These are phyloP conservation scores for Jacana jacana DNA, from an alignment of 2,113 vertebrate species.

Conservation along the genomic window DNA sequence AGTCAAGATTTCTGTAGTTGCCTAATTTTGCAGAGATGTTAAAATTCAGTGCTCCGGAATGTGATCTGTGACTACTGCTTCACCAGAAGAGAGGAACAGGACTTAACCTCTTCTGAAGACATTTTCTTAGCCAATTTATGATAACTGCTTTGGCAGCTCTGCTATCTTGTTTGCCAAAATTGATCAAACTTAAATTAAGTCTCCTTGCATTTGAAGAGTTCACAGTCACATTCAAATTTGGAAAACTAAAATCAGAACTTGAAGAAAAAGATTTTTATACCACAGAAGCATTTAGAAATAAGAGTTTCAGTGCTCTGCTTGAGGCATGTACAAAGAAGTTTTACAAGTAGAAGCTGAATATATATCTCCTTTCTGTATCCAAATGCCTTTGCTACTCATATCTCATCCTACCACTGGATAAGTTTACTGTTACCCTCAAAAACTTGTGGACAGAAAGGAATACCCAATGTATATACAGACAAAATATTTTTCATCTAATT, in stretches of 20 bases:
- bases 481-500: background rate
- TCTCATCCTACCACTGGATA: background rate
- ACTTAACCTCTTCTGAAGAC: constrained; percentile 18
- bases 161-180: constrained; percentile 35
- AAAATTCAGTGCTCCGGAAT: background rate
- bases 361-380: background rate
- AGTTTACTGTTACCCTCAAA: background rate
- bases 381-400: background rate
- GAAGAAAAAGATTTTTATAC: constrained; percentile 13
- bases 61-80: background rate
- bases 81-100: background rate
- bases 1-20: background rate
- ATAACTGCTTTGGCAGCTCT: constrained; percentile 3
- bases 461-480: background rate
- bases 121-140: constrained; percentile 30
- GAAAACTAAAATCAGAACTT: constrained; percentile 25
- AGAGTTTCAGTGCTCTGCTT: background rate
- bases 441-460: background rate
- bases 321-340: background rate
- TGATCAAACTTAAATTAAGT: constrained; percentile 17
- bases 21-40: constrained; percentile 11
- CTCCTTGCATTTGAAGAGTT: constrained; percentile 32
- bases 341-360: background rate
- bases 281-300: background rate
- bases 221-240: background rate